A percentile compares a stretch with the other conserved stretches of the same genome.
Conservation (phyloP, 1,140 invertebrate species). For the Druon quercuslanigerum region DNA sequence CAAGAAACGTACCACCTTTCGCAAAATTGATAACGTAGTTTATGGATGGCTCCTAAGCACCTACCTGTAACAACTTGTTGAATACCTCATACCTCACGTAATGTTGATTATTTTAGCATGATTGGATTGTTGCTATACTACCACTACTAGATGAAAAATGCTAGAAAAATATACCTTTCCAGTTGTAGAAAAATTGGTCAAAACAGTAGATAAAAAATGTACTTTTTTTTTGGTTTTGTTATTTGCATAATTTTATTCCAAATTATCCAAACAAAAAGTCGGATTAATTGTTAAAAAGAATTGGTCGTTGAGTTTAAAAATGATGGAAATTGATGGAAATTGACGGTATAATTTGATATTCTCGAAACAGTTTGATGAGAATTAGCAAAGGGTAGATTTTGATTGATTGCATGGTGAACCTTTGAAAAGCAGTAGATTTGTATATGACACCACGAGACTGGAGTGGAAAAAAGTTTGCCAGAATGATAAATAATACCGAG, state of each 20-base stretch:
- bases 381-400: not conserved
- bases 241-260: conserved; percentile 35
- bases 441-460: not conserved
- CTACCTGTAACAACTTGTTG: conserved; percentile 74
- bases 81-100: conserved; percentile 68
- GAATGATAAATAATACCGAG: conserved; percentile 14
- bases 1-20: too few species aligned
- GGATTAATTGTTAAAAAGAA: too few species aligned
- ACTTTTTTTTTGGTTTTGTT: conserved; percentile 32
- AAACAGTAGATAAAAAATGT: conserved; percentile 21
- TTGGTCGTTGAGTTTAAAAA: too few species aligned
- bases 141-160: conserved; percentile 3
- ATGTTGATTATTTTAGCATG: conserved; percentile 58
- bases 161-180: conserved; percentile 33
- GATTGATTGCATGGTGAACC: conserved; percentile 8
- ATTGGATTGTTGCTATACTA: conserved; percentile 47
- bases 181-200: conserved; percentile 43
- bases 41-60: conserved; percentile 38
- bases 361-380: too few species aligned
- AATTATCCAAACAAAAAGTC: too few species aligned
- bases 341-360: too few species aligned
- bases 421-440: conserved; percentile 12
- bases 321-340: too few species aligned
- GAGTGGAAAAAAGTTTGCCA: conserved; percentile 35
- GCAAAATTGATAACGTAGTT: too few species aligned